Evolutionary conservation across 2,888 invertebrate genomes (phyloP).

Genomic region (Apantesis nais): DNA sequence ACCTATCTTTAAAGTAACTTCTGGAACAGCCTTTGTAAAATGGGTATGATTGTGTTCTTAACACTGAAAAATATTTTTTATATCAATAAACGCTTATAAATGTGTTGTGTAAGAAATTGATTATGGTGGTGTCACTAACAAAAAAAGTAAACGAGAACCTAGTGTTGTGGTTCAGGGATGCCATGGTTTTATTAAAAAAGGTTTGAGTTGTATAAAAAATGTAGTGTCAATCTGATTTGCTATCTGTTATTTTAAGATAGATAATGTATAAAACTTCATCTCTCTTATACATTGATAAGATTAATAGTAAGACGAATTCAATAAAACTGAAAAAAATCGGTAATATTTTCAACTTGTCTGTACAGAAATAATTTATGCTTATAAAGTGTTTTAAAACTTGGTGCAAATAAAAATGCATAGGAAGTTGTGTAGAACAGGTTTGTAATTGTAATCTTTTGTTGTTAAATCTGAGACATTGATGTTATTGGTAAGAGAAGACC

Average conservation of each 20-base stretch:
- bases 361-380: not conserved
- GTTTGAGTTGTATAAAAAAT: not conserved
- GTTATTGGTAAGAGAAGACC: too few relatives aligned
- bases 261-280: not conserved
- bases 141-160: too few relatives aligned
- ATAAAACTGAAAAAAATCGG: not conserved
- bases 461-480: not conserved
- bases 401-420: conserved; percentile 5
- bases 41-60: too few relatives aligned
- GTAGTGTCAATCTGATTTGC: not conserved
- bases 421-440: conserved; percentile 8
- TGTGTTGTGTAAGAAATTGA: too few relatives aligned
- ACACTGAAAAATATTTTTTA: too few relatives aligned
- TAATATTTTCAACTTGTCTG: not conserved
- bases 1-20: too few relatives aligned
- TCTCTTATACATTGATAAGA: conserved; percentile 12
- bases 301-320: not conserved
- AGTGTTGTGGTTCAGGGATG: too few relatives aligned
- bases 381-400: not conserved
- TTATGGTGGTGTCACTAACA: too few relatives aligned
- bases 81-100: too few relatives aligned
- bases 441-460: conserved; percentile 1
- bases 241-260: conserved; percentile 5
- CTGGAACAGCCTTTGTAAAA: too few relatives aligned
- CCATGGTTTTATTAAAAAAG: too few relatives aligned